phyloP scores from a whole-genome alignment of 1,140 invertebrate genomes.

The Lepeophtheirus salmonis region DNA sequence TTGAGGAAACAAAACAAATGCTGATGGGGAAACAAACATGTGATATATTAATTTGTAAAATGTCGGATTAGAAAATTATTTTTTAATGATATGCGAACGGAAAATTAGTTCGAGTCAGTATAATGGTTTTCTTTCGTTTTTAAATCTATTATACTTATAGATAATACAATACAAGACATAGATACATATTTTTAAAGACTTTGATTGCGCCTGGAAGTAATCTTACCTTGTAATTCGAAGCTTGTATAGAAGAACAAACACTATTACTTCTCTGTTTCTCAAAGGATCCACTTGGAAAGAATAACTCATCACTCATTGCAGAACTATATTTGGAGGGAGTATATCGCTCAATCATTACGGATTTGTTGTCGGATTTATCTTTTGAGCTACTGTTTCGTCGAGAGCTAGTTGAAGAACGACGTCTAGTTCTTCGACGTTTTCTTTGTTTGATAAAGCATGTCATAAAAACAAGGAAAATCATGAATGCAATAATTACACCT shows the following conservation, averaged over 20 bases:
- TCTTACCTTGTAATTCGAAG: constrained; percentile 7
- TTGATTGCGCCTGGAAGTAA: background rate
- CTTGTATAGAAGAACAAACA: background rate
- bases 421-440: background rate
- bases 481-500: background rate
- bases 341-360: constrained; percentile 1
- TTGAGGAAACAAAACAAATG: too few species aligned
- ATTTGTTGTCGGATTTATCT: background rate
- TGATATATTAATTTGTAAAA: too few species aligned
- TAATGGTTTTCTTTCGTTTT: too few species aligned
- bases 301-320: background rate
- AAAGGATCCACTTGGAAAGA: background rate
- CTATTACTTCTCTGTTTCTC: constrained; percentile 3
- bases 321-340: constrained; percentile 6
- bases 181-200: too few species aligned
- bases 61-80: too few species aligned
- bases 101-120: too few species aligned
- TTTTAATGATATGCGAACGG: too few species aligned
- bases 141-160: too few species aligned
- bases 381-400: background rate
- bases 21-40: too few species aligned
- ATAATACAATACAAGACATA: too few species aligned
- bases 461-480: background rate
- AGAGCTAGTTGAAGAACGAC: background rate
- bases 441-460: background rate